Evolutionary conservation across 2,113 vertebrate genomes (phyloP), one percentile per base, ranked within the genome.

Genomic region (Gnathonemus echidnorhynchus): DNA sequence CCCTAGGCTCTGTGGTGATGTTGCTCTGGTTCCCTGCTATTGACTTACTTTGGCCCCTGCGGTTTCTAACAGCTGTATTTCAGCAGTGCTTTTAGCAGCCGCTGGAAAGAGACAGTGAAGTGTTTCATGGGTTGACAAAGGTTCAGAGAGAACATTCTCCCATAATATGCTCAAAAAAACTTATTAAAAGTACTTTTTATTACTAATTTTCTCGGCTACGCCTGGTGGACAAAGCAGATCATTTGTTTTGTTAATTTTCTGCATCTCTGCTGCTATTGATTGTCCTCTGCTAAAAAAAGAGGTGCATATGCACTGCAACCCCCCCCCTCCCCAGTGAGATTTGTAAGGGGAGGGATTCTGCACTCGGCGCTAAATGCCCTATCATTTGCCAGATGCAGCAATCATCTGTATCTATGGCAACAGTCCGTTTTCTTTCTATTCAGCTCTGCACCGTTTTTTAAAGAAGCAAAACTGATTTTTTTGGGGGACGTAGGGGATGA

Each of bases 381-480:
- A 93, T 95, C 94, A 96, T 96, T 96, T 96, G 93, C 94, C 94
- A 95, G 94, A 95, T 95, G 95, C 94, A 92, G 95, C 95, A 95
- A 95, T 96, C 95, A 96, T 90, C 90, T 91, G 95, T 96, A 94
- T 95, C 96, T 96, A 96, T 96, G 95, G 95, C 94, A 95, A 96
- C 31, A 87, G 92, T 91, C 39, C 89, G 91, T 90, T 93, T 92
- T 94, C 93, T 92, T 91, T 94, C 90, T 93, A 94, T 95, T 94
- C 93, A 93, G 93, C 91, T 91, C 45, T 89, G 92, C 93, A 93
- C 93, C 95, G 58, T 62, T 53, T 90, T 88, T 58, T 62, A 39
- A 88, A 74, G n/a, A 89, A 24, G 53, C 31, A 58, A 86, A 50
- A 84, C 84, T 70, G 85, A 53, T 85, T n/a, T 84, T 62, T 56